Evolutionary conservation across 1,140 invertebrate species (phyloP), one percentile per base, ranked within the genome.

Genomic region (Ips nitidus): DNA sequence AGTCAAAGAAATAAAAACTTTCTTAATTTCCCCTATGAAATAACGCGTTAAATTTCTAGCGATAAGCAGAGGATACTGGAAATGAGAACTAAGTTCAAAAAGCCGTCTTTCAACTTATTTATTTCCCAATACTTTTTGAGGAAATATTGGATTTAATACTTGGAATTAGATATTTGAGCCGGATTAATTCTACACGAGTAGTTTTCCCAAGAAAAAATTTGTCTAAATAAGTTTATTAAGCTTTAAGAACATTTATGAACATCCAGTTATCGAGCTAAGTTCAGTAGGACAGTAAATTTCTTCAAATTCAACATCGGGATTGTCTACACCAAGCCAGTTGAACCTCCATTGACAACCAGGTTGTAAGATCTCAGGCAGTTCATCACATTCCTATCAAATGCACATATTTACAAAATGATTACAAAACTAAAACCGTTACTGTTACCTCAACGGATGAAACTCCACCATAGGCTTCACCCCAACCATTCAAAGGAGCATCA

Each of bases 261-360:
- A 69, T 38, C 38, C 7, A 6, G 2, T 63, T 1, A 69, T 55
- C 2, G 7, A 8, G 7, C 4, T 45, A 1, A 69, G 40, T 52
- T 63, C 59, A 4, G 52, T 2, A 41, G 59, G 59, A 57, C 67
- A 69, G 7, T 63, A 8, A 52, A 69, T 57, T 69, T 69, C 52
- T 5, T 69, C n/a, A 39, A 63, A 69, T 5, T 56, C 52, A 7
- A 62, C 52, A 50, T 36, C 47, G 2, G 52, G 52, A 38, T 62
- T 55, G 36, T 63, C 41, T 4, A 36, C 59, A 8, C 52, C 50
- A 40, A 69, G 45, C 41, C 52, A 69, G n/a, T 56, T 6, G 37
- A 69, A 69, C 38, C 59, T 62, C 59, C 60, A 69, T 62, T 62
- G 37, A 56, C 67, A 69, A 41, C 60, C 60, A n/a, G 4, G 7